Evolutionary conservation across 2,797 vertebrate species (phyloP).

Genomic region (Paedocypris micromegethes): DNA sequence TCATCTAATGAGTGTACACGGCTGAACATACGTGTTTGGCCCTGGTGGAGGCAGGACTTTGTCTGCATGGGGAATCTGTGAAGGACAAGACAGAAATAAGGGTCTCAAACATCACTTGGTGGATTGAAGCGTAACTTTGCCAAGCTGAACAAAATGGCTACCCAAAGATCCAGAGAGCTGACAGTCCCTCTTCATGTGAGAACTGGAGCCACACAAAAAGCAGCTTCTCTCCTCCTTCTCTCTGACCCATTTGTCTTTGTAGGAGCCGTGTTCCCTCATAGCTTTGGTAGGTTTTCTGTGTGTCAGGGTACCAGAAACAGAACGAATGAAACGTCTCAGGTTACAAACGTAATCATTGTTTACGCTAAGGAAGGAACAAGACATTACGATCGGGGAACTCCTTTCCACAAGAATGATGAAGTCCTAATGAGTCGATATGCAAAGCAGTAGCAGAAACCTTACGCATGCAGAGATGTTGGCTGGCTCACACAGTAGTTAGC

Average conservation of each 20-base stretch:
- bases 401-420: too few relatives aligned
- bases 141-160: constrained; percentile 45
- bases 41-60: constrained; percentile 15
- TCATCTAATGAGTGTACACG: not conserved
- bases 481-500: too few relatives aligned
- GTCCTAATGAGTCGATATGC: too few relatives aligned
- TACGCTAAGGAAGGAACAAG: too few relatives aligned
- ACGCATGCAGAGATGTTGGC: too few relatives aligned
- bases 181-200: constrained; percentile 91
- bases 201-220: constrained; percentile 81
- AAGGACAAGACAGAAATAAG: not conserved
- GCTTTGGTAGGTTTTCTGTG: constrained; percentile 50
- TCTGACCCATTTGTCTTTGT: constrained; percentile 76
- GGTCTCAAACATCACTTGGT: constrained; percentile 2
- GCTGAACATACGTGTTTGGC: constrained; percentile 7
- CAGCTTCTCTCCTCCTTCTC: constrained; percentile 80
- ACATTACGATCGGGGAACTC: too few relatives aligned
- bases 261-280: constrained; percentile 62
- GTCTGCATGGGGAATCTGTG: constrained; percentile 5
- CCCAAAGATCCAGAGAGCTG: constrained; percentile 81
- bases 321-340: too few relatives aligned
- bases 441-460: too few relatives aligned
- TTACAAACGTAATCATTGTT: too few relatives aligned
- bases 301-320: too few relatives aligned
- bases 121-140: not conserved